These are phyloP conservation scores for Sylvilagus bachmani DNA, from an alignment of 2,113 vertebrate genomes.

Conservation along the genomic window DNA sequence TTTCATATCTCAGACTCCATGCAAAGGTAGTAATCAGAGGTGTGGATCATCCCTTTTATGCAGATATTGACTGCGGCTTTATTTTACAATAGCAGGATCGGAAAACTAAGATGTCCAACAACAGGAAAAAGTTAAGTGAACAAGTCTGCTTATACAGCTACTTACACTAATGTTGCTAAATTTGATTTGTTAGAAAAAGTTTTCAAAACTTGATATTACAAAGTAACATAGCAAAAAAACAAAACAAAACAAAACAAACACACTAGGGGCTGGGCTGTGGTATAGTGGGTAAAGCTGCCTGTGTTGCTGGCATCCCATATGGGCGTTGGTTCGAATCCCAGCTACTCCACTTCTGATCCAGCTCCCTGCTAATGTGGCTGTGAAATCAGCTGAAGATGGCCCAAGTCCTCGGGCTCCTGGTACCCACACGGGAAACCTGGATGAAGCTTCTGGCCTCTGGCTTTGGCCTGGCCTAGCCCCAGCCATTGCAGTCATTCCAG, in stretches of 20 bases:
- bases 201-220: not conserved
- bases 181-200: not conserved
- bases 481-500: no score
- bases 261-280: no score
- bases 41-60: not conserved
- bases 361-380: no score
- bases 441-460: no score
- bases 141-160: not conserved
- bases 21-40: not conserved
- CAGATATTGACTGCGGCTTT: slow-evolving; percentile 38
- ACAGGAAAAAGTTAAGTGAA: not conserved
- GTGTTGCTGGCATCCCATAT: no score
- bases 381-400: no score
- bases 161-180: slow-evolving; percentile 15
- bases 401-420: no score
- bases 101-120: slow-evolving; percentile 53
- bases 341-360: no score
- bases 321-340: no score
- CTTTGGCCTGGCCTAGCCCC: no score
- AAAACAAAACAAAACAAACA: not conserved
- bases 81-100: not conserved
- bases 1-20: slow-evolving; percentile 2
- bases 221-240: slow-evolving; percentile 7
- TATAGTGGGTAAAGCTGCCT: no score
- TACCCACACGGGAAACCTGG: no score